Base-by-base conservation (phyloP, 2,888 invertebrate species). In the Pycnomerus fuliginosus region DNA sequence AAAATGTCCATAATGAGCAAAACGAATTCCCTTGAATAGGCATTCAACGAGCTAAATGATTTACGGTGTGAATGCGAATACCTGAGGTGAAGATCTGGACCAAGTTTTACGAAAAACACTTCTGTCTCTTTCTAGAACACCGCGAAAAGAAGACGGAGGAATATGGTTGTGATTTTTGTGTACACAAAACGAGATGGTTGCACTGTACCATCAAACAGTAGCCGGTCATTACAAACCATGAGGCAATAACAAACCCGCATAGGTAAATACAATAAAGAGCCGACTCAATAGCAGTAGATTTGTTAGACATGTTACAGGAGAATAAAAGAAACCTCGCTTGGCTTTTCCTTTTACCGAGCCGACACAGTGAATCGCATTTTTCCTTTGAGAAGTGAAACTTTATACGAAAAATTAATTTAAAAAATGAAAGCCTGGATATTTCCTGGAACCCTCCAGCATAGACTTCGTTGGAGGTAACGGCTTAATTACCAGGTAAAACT, bases 221-320 rank as follows among this genome's bases (percentile, higher is more conserved):
- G 60, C 62, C 58, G 56, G 59, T 62, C 62, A 64, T 65, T 62
- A 61, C 62, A 58, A 60, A 58, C 62, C 61, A 61, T 61, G 55
- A 53, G 60, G 56, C 60, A 64, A 62, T 62, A 61, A 61, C 59
- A 58, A 62, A 61, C 61, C 60, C 52, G 55, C 53, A 44, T 56
- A 59, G 52, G 53, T 59, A 64, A 63, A 59, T 56, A 60, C 60
- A 64, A 65, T 63, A 56, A 57, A 44, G 39, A 35, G 46, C 46
- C 56, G 59, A 58, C 55, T 62, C 59, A 63, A 62, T 59, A 55
- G 55, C 45, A 43, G 48, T 49, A 58, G 52, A 57, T 60, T 58
- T 60, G 58, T 56, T 56, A 55, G 50, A 52, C 57, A 56, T 38
- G 55, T 52, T 58, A 53, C 50, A 33, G 14, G 27, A 12, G 48